Base-by-base conservation (phyloP, 2,888 invertebrate species). In the Zaprionus obscuricornis region DNA sequence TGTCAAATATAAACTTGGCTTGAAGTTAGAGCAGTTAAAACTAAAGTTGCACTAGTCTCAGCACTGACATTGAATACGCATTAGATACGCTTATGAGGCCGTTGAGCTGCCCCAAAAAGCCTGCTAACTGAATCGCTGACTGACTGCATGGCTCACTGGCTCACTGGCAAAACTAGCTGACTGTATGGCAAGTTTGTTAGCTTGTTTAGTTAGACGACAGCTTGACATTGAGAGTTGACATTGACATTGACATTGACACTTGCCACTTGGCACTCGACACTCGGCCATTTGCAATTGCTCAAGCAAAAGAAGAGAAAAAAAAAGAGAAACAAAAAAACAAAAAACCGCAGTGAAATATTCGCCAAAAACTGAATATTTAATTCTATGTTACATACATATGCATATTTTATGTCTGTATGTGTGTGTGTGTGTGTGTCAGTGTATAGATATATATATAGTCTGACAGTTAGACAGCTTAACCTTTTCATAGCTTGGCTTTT, bases 1-100 rank as follows among this genome's bases (percentile, higher is more conserved):
- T n/a, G n/a, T n/a, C n/a, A n/a, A n/a, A n/a, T n/a, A n/a, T n/a
- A n/a, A n/a, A n/a, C n/a, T n/a, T n/a, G n/a, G n/a, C n/a, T n/a
- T n/a, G n/a, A n/a, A n/a, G n/a, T n/a, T n/a, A n/a, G n/a, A n/a
- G n/a, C n/a, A n/a, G n/a, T n/a, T n/a, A n/a, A n/a, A n/a, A n/a
- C n/a, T n/a, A 26, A 50, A 26, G 14, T 50, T 29, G 31, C 51
- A 42, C 34, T 51, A 33, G 37, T 16, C 36, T 7, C n/a, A n/a
- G n/a, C n/a, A n/a, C 31, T 59, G 83, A 67, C 81, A 82, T 85
- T 82, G 83, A 67, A 78, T 73, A 60, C 83, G 60, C 75, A 78
- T 85, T 85, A 85, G 83, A 67, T 76, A 58, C 57, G 66, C 77
- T 73, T 68, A 71, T 66, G 51, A 59, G 76, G 81, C 74, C 71